Percentiles rank a stretch among this genome's conserved stretches.
phyloP scores from a whole-genome alignment of 2,113 vertebrate species.

The Chaetorhynchus papuensis region DNA sequence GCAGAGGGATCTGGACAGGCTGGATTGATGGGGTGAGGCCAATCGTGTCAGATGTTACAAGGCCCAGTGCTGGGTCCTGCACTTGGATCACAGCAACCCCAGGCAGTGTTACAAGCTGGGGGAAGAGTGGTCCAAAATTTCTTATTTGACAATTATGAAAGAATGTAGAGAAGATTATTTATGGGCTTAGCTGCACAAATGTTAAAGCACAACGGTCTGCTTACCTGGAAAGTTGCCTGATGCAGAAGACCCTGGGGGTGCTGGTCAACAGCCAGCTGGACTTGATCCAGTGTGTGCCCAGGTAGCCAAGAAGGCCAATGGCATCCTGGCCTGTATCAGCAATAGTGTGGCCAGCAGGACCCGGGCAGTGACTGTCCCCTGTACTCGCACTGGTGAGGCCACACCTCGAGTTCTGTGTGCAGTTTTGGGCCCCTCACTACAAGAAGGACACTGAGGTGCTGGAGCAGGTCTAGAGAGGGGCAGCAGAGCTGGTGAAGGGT shows the following conservation, averaged over 20 bases:
- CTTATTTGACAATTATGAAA: background rate
- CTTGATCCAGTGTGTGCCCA: background rate
- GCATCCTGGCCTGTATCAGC: background rate
- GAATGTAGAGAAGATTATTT: background rate
- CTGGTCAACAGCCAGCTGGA: background rate
- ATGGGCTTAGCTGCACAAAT: background rate
- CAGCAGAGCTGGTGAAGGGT: background rate
- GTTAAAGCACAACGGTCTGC: background rate
- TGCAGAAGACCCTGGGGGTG: background rate
- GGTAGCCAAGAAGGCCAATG: background rate
- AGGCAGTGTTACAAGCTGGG: rapidly evolving
- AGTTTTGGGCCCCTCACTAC: background rate
- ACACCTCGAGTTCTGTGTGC: rapidly evolving
- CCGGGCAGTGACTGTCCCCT: background rate
- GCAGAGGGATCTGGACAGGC: background rate
- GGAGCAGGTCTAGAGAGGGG: rapidly evolving
- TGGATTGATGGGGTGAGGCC: background rate
- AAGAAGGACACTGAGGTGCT: background rate
- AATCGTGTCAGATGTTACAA: rapidly evolving
- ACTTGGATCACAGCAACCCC: background rate
- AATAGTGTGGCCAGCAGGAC: background rate
- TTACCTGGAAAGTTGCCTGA: background rate
- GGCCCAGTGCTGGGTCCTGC: rapidly evolving
- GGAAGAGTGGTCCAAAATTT: background rate
- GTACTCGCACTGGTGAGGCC: background rate